Evolutionary conservation across 2,113 vertebrate species (phyloP).

Genomic region (Eublepharis macularius): DNA sequence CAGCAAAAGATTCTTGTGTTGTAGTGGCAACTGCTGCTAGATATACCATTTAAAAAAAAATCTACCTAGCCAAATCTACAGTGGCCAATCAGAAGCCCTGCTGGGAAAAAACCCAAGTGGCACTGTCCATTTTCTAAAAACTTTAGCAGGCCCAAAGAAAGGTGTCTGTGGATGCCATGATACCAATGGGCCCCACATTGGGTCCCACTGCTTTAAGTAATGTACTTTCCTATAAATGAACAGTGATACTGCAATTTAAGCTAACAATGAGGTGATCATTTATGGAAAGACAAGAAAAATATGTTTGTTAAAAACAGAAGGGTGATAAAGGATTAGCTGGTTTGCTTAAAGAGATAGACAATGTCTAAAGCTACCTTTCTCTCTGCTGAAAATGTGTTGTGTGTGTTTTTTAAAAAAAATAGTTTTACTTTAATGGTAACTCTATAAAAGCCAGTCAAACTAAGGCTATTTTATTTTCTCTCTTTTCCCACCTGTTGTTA

Average conservation of each 20-base stretch:
- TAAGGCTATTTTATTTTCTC: not conserved
- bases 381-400: not conserved
- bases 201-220: not conserved
- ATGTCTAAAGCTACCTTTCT: not conserved
- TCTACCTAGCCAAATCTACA: too few relatives aligned
- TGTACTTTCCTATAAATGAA: not conserved
- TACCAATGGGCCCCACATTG: too few relatives aligned
- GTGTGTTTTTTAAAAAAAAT: slow-evolving; percentile 34
- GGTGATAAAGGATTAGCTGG: not conserved
- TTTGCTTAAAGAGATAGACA: not conserved
- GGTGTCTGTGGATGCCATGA: too few relatives aligned
- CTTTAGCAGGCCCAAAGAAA: too few relatives aligned
- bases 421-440: slow-evolving; percentile 34
- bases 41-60: too few relatives aligned
- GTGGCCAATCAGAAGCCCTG: too few relatives aligned
- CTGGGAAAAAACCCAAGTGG: too few relatives aligned
- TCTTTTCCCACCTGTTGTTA: slow-evolving; percentile 38
- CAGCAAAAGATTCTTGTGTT: too few relatives aligned
- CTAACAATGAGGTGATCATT: not conserved
- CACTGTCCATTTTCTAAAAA: too few relatives aligned
- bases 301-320: not conserved
- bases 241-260: not conserved
- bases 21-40: too few relatives aligned
- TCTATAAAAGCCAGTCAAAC: slow-evolving; percentile 20
- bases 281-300: not conserved